Evolutionary conservation across 2,888 invertebrate genomes (phyloP).

Genomic region (Petrolisthes cinctipes): DNA sequence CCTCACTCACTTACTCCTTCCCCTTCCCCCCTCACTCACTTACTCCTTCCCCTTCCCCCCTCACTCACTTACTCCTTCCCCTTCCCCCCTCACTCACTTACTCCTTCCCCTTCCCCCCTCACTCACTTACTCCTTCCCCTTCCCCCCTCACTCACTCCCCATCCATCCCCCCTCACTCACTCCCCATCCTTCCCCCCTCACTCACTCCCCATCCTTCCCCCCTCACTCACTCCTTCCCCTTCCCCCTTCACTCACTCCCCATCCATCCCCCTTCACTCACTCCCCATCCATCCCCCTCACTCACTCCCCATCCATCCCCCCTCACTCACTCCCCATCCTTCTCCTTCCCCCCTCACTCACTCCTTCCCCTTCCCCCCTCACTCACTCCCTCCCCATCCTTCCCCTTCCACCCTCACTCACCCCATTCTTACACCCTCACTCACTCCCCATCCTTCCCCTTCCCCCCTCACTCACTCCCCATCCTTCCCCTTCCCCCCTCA

Average conservation of each 20-base stretch:
- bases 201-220: too few species aligned
- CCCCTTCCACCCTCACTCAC: background rate
- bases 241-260: background rate
- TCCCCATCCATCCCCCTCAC: background rate
- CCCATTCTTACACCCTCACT: background rate
- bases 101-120: background rate
- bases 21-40: background rate
- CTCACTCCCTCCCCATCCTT: background rate
- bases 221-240: background rate
- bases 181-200: background rate
- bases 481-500: background rate
- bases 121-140: background rate
- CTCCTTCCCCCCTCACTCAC: background rate
- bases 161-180: background rate
- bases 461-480: background rate
- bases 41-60: background rate
- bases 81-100: background rate
- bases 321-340: too few species aligned
- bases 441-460: background rate
- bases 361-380: background rate
- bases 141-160: background rate
- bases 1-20: too few species aligned
- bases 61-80: background rate
- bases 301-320: background rate
- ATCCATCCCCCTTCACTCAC: background rate